A percentile compares a stretch with the other conserved stretches of the same genome.
These are phyloP conservation scores for Cephonodes hylas DNA, from an alignment of 2,888 invertebrate species.

Conservation along the genomic window DNA sequence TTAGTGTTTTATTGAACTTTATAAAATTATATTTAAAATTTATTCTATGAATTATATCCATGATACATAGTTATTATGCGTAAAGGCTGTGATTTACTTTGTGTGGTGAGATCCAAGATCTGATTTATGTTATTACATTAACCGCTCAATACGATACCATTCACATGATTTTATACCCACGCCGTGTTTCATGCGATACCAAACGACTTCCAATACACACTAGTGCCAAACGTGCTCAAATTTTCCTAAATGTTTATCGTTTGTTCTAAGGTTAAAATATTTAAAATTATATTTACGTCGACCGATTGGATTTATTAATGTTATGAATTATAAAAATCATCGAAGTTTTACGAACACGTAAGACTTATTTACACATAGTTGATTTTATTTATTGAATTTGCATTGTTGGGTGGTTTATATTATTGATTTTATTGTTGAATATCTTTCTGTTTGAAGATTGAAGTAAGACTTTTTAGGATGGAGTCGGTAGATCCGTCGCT, in stretches of 20 bases:
- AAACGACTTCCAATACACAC: slow-evolving; percentile 19
- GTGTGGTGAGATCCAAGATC: slow-evolving; percentile 63
- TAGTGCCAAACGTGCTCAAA: slow-evolving; percentile 74
- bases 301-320: slow-evolving; percentile 31
- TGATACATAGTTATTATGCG: slow-evolving; percentile 48
- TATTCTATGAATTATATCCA: slow-evolving; percentile 21
- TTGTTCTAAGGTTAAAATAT: slow-evolving; percentile 21
- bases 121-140: slow-evolving; percentile 37
- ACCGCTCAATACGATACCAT: background rate
- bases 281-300: slow-evolving; percentile 27
- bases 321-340: slow-evolving; percentile 24
- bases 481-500: background rate
- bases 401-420: background rate
- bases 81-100: slow-evolving; percentile 77
- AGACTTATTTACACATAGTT: background rate
- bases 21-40: slow-evolving; percentile 17
- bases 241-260: slow-evolving; percentile 30
- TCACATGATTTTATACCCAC: background rate
- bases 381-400: background rate
- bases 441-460: background rate
- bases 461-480: background rate
- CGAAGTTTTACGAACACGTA: slow-evolving; percentile 25
- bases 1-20: slow-evolving; percentile 29
- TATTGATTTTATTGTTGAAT: background rate
- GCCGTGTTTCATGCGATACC: background rate